phyloP scores from a whole-genome alignment of 2,888 invertebrate genomes.

The Cantharis flavilabris region DNA sequence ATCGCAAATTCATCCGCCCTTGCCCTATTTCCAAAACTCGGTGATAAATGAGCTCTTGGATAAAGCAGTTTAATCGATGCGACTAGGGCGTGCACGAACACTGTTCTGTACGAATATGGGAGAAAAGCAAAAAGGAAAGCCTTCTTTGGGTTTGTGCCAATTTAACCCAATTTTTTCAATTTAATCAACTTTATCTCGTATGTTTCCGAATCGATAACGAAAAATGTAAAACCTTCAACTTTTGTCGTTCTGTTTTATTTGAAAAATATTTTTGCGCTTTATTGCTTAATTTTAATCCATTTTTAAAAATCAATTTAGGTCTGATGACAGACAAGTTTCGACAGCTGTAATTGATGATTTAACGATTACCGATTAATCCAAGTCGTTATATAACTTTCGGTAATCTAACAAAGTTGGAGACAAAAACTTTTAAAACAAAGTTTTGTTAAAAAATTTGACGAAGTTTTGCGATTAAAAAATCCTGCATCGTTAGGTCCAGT shows the following conservation, averaged over 20 bases:
- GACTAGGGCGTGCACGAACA: slow-evolving; percentile 30
- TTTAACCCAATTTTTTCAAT: slow-evolving; percentile 23
- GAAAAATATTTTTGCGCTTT: not conserved
- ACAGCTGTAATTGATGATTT: not conserved
- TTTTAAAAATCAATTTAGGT: not conserved
- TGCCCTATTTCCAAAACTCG: slow-evolving; percentile 27
- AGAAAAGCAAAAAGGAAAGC: slow-evolving; percentile 12
- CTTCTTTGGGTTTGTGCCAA: slow-evolving; percentile 20
- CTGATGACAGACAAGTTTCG: not conserved
- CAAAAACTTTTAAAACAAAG: not conserved
- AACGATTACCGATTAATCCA: not conserved
- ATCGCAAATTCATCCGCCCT: slow-evolving; percentile 26
- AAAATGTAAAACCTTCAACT: not conserved
- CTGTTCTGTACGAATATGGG: slow-evolving; percentile 12
- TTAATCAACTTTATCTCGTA: slow-evolving; percentile 8
- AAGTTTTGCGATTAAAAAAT: not conserved
- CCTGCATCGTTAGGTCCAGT: not conserved
- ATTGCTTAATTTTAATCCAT: not conserved
- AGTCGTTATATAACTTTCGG: not conserved
- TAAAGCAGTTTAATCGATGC: slow-evolving; percentile 30
- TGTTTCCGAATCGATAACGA: not conserved
- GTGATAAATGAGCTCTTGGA: slow-evolving; percentile 29
- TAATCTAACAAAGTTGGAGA: not conserved
- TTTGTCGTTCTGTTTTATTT: not conserved
- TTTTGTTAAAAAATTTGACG: not conserved